Evolutionary conservation across 2,113 vertebrate genomes (phyloP).

Genomic region (Entomyzon cyanotis): DNA sequence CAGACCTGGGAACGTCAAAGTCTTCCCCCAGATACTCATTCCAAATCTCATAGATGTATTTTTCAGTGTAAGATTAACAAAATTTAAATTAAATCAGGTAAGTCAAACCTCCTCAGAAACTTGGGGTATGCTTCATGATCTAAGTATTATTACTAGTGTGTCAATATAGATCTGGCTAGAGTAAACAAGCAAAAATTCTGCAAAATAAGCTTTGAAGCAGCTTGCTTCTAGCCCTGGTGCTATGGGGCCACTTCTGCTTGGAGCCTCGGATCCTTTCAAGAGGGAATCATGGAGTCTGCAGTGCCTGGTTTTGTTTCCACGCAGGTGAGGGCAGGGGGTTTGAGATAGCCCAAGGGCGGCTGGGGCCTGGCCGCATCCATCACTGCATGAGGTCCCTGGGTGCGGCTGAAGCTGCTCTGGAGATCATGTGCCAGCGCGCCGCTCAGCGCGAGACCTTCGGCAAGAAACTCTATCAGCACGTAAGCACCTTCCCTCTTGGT

Average conservation of each 20-base stretch:
- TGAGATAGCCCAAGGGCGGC: slow-evolving; percentile 89
- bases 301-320: not conserved
- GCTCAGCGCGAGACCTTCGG: slow-evolving; percentile 80
- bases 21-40: not conserved
- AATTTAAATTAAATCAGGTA: not conserved
- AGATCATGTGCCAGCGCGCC: slow-evolving; percentile 84
- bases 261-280: not conserved
- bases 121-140: not conserved
- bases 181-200: not conserved
- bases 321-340: slow-evolving; percentile 91
- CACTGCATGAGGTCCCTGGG: slow-evolving; percentile 92
- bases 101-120: not conserved
- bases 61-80: not conserved
- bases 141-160: not conserved
- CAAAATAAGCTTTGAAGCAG: not conserved
- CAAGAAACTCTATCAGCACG: slow-evolving; percentile 87
- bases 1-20: not conserved
- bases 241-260: not conserved
- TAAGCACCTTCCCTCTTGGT: slow-evolving; percentile 56
- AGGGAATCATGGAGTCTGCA: rapidly evolving
- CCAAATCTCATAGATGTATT: not conserved
- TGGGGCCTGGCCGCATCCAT: slow-evolving; percentile 89
- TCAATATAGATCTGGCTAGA: not conserved
- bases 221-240: not conserved
- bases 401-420: slow-evolving; percentile 79